Base-by-base conservation (phyloP, 2,888 invertebrate genomes). In the Polymixis flavicincta region DNA sequence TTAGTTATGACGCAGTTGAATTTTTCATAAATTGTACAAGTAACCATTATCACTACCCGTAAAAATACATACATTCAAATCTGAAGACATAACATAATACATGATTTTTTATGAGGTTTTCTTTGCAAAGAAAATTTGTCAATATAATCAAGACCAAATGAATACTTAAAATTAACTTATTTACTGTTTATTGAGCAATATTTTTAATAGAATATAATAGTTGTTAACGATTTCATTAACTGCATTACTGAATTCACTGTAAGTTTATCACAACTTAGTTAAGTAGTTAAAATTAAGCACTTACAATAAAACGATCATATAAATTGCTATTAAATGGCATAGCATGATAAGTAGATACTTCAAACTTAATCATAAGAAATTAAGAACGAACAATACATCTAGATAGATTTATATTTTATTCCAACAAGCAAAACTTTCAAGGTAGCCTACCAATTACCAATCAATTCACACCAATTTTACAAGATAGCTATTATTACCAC, bases 141-240 rank as follows among this genome's bases (percentile, higher is more conserved):
- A 37, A 11, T 71, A n/a, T 57, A 32, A 32, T 66, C 17, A 57
- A 55, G 7, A 55, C 19, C 32, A 32, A 45, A 45, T 11, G 42
- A 50, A 74, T 28, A 74, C 45, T 75, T 32, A 59, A 48, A 9
- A 42, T n/a, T 14, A 48, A 45, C 28, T 28, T 52, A 42, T 14
- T 42, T 54, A 45, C 22, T 73, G 42, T 37, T 19, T 52, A 42
- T 82, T 79, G 77, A 79, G 83, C 78, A 83, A 82, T 8, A 13
- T 48, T 54, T 52, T 54, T 22, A 8, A 52, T 17, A 25, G 0
- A 22, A 25, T 42, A 48, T 22, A 45, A 17, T 37, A 42, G 22
- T 45, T 19, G 7, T n/a, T 52, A 9, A 42, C 6, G 13, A 59
- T 2, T 37, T 13, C 13, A 32, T 22, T 32, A 25, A 19, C 25